These are phyloP conservation scores for Notospermus geniculatus DNA, from an alignment of 1,140 invertebrate species.

Conservation along the genomic window DNA sequence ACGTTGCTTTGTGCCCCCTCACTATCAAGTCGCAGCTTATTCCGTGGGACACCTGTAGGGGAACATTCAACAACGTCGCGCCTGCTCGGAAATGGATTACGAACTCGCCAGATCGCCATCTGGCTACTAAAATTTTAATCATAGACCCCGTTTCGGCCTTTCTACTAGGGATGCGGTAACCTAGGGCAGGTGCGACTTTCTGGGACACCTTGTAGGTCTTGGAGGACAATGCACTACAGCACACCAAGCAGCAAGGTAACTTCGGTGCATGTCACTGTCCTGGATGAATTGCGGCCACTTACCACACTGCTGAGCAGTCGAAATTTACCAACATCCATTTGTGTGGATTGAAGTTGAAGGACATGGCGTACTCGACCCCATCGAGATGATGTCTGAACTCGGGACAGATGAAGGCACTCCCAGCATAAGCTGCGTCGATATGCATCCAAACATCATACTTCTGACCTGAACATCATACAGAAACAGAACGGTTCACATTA, in stretches of 20 bases:
- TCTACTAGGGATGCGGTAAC: too few relatives aligned
- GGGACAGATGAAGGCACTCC: conserved; percentile 83
- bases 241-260: background rate
- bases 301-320: conserved; percentile 59
- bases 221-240: background rate
- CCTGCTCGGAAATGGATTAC: too few relatives aligned
- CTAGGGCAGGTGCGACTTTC: too few relatives aligned
- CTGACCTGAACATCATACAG: conserved; percentile 41
- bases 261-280: background rate
- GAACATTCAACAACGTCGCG: too few relatives aligned
- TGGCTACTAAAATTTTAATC: too few relatives aligned
- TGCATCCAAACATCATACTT: conserved; percentile 71
- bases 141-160: too few relatives aligned
- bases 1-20: too few relatives aligned
- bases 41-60: too few relatives aligned
- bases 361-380: conserved; percentile 51
- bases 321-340: conserved; percentile 60
- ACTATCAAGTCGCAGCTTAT: too few relatives aligned
- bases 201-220: too few relatives aligned
- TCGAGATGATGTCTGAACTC: conserved; percentile 84
- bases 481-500: conserved; percentile 57
- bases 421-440: conserved; percentile 67
- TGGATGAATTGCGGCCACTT: conserved; percentile 18
- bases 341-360: conserved; percentile 60
- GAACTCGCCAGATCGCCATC: too few relatives aligned